Base-by-base conservation (phyloP, 1,140 invertebrate species). In the Druon quercuslanigerum region DNA sequence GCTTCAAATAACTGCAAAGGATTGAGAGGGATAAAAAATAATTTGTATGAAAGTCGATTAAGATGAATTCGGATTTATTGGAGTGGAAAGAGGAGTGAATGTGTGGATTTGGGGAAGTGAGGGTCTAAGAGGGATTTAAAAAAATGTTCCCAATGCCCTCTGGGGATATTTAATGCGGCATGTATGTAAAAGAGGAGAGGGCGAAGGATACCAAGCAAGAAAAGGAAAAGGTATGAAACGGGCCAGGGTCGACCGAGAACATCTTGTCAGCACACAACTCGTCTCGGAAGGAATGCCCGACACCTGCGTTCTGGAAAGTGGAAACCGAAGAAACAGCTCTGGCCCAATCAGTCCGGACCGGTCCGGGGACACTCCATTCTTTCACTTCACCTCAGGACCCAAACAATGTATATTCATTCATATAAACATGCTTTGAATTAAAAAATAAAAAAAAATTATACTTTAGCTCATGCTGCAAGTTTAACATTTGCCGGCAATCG, bases 201-300 rank as follows among this genome's bases (percentile, higher is more conserved):
- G 11, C 20, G 57, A 20, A 60, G 14, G 57, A 25, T 9, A 14
- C 19, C 19, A 25, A 60, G 40, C 11, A 46, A 46, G 40, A 46
- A 25, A 57, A 17, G 56, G 56, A 57, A 56, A 57, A 57, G 57
- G 57, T 40, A 60, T 60, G 57, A 60, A 46, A 46, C 40, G 57
- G 57, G 57, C 57, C 54, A 56, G 54, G 19, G 57, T 51, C 33
- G 50, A 60, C 56, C 13, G 13, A 51, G 25, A 19, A 75, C 56
- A 17, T 74, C 66, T 74, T 74, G 60, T 80, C 60, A 46, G 20
- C 20, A 74, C 57, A 25, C 51, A 77, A 70, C 72, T 56, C 33
- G 73, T 56, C 54, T 56, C 60, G 20, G 46, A 19, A 71, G 51
- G 46, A 77, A 73, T 76, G 56, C 60, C 51, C 60, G 46, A 54